These are phyloP conservation scores for Exocentrus adspersus DNA, from an alignment of 2,888 invertebrate species.

Conservation along the genomic window DNA sequence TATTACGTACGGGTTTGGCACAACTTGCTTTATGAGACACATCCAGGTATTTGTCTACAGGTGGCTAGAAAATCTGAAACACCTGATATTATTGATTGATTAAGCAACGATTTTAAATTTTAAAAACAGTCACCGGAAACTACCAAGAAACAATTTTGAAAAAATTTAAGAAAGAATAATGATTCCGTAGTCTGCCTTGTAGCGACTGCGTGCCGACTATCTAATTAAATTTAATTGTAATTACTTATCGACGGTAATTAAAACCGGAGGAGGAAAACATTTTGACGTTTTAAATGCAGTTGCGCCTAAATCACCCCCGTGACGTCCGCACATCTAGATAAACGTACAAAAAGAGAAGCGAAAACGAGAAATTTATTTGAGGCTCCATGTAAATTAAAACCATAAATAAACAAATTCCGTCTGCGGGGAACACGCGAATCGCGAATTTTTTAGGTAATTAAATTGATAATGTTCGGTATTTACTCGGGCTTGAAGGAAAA, in stretches of 20 bases:
- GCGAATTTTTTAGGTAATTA: constrained; percentile 20
- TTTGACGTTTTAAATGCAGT: constrained; percentile 20
- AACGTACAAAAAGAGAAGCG: constrained; percentile 2
- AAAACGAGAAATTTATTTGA: constrained; percentile 10
- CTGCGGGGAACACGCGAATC: constrained; percentile 5
- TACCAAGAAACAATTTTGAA: too few species aligned
- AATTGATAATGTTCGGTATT: constrained; percentile 2
- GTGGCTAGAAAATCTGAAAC: too few species aligned
- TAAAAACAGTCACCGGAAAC: too few species aligned
- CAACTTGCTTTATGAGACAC: too few species aligned
- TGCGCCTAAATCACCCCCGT: constrained; percentile 10
- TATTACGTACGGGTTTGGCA: too few species aligned
- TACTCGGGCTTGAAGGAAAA: not conserved
- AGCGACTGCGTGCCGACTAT: not conserved
- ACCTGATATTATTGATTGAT: too few species aligned
- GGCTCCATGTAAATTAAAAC: constrained; percentile 11
- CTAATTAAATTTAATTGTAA: constrained; percentile 20
- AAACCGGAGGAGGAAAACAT: constrained; percentile 6
- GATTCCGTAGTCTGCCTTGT: not conserved
- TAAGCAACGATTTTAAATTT: too few species aligned
- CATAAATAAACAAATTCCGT: constrained; percentile 19
- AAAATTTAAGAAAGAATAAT: too few species aligned
- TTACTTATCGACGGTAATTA: constrained; percentile 10
- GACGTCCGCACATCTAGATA: constrained; percentile 11
- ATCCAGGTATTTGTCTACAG: too few species aligned